Evolutionary conservation across 2,888 invertebrate genomes (phyloP).

Genomic region (Pollenia griseotomentosa): DNA sequence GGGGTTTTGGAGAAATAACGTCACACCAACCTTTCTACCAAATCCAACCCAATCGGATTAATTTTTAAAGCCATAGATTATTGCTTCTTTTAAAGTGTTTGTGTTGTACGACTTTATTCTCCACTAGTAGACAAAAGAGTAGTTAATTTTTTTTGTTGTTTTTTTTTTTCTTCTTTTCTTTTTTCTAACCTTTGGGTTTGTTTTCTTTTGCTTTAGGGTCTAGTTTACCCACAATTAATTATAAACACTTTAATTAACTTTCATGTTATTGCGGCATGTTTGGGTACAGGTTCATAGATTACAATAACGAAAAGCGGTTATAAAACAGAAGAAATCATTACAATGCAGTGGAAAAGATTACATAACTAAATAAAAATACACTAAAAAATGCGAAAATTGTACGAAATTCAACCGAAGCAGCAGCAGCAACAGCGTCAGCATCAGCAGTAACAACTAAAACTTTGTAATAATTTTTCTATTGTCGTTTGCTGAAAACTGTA

Average conservation of each 20-base stretch:
- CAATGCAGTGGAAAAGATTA: conserved; percentile 45
- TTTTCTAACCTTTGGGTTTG: neutral
- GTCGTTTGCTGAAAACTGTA: conserved; percentile 17
- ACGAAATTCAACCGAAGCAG: neutral
- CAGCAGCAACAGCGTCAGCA: neutral
- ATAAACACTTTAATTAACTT: conserved; percentile 52
- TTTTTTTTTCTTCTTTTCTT: neutral
- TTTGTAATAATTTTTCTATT: conserved; percentile 57
- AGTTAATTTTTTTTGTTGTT: too few species aligned
- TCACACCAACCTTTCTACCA: too few species aligned
- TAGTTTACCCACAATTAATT: conserved; percentile 4
- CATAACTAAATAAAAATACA: conserved; percentile 54
- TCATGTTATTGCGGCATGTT: conserved; percentile 19
- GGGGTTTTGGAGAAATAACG: too few species aligned
- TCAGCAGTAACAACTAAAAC: conserved; percentile 25
- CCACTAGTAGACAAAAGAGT: too few species aligned
- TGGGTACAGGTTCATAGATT: conserved; percentile 65
- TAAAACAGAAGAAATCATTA: conserved; percentile 11
- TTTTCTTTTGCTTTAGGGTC: neutral
- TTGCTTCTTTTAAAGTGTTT: too few species aligned
- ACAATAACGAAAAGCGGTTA: neutral
- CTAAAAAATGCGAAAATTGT: neutral
- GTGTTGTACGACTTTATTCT: too few species aligned
- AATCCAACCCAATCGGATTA: too few species aligned
- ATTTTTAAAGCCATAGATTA: too few species aligned